These are phyloP conservation scores for Nerophis lumbriciformis DNA, from an alignment of 2,113 vertebrate species.

Conservation along the genomic window DNA sequence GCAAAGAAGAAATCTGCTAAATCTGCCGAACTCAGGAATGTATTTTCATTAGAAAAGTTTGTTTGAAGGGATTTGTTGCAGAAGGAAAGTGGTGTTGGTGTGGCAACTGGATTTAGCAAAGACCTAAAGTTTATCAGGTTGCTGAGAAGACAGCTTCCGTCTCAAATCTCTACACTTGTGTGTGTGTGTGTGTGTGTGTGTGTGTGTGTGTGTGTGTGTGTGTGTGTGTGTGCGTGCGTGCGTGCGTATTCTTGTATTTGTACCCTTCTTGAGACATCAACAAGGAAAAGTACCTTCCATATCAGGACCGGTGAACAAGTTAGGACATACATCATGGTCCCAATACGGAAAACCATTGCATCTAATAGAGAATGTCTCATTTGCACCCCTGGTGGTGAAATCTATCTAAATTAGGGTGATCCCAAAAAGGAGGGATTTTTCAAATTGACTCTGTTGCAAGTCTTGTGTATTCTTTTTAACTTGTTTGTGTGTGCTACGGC, in stretches of 20 bases:
- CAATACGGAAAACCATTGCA: too few relatives aligned
- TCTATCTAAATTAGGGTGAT: too few relatives aligned
- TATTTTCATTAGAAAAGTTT: slow-evolving; percentile 9
- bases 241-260: not conserved
- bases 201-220: not conserved
- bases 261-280: too few relatives aligned
- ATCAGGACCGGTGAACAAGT: too few relatives aligned
- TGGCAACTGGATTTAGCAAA: not conserved
- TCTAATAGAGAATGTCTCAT: too few relatives aligned
- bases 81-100: slow-evolving; percentile 3
- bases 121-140: not conserved
- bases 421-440: too few relatives aligned
- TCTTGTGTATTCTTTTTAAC: too few relatives aligned
- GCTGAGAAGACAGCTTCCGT: not conserved
- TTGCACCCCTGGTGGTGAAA: too few relatives aligned
- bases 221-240: slow-evolving; percentile 1
- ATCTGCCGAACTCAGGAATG: slow-evolving; percentile 1
- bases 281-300: too few relatives aligned
- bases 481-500: too few relatives aligned
- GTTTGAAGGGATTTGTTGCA: slow-evolving; percentile 7
- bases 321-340: too few relatives aligned
- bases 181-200: not conserved
- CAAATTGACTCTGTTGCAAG: too few relatives aligned
- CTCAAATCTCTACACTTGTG: not conserved
- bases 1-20: slow-evolving; percentile 1